Base-by-base conservation (phyloP, 2,113 vertebrate genomes). In the Lepus timidus region DNA sequence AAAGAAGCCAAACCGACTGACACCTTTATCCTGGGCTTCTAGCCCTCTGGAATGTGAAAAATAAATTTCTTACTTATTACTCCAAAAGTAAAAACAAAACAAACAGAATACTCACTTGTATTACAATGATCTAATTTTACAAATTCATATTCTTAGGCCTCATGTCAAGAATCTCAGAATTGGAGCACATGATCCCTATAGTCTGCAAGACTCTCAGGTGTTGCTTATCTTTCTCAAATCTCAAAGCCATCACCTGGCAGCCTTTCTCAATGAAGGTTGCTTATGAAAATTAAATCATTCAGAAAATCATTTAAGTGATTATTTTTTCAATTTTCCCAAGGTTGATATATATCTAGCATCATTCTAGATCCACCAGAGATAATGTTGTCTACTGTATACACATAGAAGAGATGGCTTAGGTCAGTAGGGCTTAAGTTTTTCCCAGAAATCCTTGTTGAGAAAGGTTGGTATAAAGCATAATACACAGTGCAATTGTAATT, bases 201-300 rank as follows among this genome's bases (percentile, higher is more conserved):
- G 58, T 86, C 39, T 80, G 13, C 65, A 93, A 75, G 49, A 81
- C 73, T 75, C 11, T 68, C 29, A 51, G n/a, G 31, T 86, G 27
- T 39, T 73, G 10, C 16, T 93, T 90, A 51, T 74, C 17, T 70
- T n/a, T 86, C 27, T 74, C 74, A 85, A 68, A 73, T 81, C n/a
- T 62, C 58, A 39, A 31, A 39, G 25, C 7, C 33, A 36, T 88
- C 29, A 51, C 33, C 13, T 68, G 90, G 64, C 4, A 81, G 61
- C 3, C 23, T 90, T 93, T 62, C 74, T 90, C 36, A 86, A 86
- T 10, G 25, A 58, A 0, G 27, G 36, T 68, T 80, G 19, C 9
- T 67, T 89, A 89, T 62, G 20, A 73, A 19, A 92, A 94, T 74
- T 79, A 74, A 94, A 67, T 79, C 22, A 23, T 78, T 65, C 7